A percentile compares a stretch with the other conserved stretches of the same genome.
These are phyloP conservation scores for Pristis pectinata DNA, from an alignment of 2,797 vertebrate species.

Conservation along the genomic window DNA sequence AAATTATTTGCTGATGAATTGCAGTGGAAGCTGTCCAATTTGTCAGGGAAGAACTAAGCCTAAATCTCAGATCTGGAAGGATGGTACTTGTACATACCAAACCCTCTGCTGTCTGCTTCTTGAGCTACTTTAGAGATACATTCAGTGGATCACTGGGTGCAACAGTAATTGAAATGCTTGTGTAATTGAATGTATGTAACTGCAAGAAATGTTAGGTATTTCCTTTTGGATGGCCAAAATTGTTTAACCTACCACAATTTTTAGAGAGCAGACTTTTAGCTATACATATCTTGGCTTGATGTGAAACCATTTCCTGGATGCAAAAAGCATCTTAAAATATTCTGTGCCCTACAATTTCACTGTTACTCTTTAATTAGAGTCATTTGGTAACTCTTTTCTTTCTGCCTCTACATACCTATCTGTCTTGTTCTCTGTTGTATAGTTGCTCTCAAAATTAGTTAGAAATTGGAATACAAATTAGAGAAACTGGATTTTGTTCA, in stretches of 20 bases:
- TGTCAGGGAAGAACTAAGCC: background rate
- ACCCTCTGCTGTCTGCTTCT: background rate
- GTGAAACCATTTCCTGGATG: background rate
- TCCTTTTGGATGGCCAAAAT: background rate
- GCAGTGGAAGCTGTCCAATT: background rate
- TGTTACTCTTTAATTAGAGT: background rate
- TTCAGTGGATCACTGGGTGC: background rate
- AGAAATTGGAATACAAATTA: background rate
- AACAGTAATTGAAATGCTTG: background rate
- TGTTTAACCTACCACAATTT: background rate
- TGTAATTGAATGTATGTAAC: slow-evolving; percentile 21
- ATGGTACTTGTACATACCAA: background rate
- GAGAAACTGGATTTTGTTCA: background rate
- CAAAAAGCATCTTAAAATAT: background rate
- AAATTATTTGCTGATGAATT: background rate
- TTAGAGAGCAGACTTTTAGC: background rate
- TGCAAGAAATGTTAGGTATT: background rate
- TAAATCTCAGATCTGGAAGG: background rate
- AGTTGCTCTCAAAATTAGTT: background rate
- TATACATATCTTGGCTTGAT: background rate
- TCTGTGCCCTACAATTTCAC: background rate
- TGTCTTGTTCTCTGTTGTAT: background rate
- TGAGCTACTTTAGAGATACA: background rate
- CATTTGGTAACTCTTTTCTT: too few relatives aligned
- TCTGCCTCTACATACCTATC: background rate